Percentiles rank a stretch among this genome's conserved stretches.
Evolutionary conservation across 1,140 invertebrate species (phyloP).

Genomic region (Akabosia matsudoensis): DNA sequence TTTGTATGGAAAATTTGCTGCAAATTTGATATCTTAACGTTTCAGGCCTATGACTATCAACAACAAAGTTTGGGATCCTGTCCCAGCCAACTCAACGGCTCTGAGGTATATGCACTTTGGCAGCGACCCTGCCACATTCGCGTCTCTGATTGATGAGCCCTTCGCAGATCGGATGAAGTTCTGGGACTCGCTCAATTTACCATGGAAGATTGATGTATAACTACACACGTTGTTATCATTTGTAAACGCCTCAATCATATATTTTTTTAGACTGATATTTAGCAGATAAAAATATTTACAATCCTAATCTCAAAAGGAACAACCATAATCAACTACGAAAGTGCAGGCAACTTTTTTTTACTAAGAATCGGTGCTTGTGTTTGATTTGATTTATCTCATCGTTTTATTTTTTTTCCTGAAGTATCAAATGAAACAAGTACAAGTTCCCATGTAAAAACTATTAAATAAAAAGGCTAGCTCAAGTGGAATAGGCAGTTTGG

Average conservation of each 20-base stretch:
- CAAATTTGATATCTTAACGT: not conserved
- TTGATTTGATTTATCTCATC: too few species aligned
- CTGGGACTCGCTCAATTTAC: conserved; percentile 4
- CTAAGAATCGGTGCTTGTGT: too few species aligned
- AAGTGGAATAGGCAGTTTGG: too few species aligned
- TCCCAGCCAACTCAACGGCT: not conserved
- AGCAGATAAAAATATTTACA: not conserved
- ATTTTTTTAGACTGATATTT: not conserved
- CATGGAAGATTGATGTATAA: conserved; percentile 9
- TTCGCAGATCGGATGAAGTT: conserved; percentile 8
- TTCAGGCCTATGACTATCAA: not conserved
- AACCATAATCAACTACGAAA: too few species aligned
- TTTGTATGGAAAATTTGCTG: not conserved
- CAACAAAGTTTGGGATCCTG: not conserved
- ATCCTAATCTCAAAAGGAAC: too few species aligned
- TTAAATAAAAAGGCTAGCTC: too few species aligned
- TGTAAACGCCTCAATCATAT: not conserved
- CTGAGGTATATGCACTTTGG: conserved; percentile 10
- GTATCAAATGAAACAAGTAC: too few species aligned
- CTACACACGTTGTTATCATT: not conserved
- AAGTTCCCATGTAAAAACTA: too few species aligned
- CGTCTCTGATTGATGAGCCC: not conserved
- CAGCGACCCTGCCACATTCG: not conserved
- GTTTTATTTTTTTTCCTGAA: too few species aligned
- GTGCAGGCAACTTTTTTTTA: too few species aligned